Evolutionary conservation across 2,797 vertebrate species (phyloP).

Genomic region (Chrysolophus pictus): DNA sequence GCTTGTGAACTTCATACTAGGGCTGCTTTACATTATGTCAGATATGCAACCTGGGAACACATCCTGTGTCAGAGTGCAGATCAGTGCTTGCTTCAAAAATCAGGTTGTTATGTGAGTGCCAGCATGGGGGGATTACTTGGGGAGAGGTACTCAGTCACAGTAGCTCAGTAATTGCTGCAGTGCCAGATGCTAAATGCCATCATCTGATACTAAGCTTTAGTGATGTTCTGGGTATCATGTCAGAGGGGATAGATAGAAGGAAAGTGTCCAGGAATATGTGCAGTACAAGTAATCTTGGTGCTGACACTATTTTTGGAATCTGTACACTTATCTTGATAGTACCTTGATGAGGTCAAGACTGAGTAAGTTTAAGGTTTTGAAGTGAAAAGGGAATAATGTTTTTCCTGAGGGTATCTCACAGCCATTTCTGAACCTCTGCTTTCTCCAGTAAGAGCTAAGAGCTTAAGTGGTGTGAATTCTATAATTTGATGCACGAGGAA

Average conservation of each 20-base stretch:
- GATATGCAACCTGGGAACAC: neutral
- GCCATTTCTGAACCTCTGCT: neutral
- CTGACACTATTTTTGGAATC: neutral
- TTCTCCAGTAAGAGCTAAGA: neutral
- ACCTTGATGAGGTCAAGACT: conserved; percentile 23
- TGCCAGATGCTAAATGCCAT: neutral
- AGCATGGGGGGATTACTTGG: neutral
- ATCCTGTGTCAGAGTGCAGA: rapidly evolving
- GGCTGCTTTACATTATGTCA: neutral
- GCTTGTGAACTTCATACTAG: neutral
- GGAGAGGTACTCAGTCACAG: neutral
- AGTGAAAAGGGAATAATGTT: neutral
- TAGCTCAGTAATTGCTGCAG: neutral
- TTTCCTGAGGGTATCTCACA: neutral
- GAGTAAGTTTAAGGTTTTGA: neutral
- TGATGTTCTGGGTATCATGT: neutral
- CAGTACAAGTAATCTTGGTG: neutral
- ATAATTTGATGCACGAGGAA: neutral
- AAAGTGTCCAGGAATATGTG: neutral
- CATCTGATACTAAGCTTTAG: neutral
- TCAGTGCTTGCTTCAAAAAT: neutral
- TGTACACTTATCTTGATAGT: neutral
- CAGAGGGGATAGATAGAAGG: neutral
- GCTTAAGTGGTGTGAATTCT: neutral
- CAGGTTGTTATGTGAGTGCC: rapidly evolving